Conservation (phyloP, 2,113 vertebrate genomes). For the Cryptomyrus ogoouensis region DNA sequence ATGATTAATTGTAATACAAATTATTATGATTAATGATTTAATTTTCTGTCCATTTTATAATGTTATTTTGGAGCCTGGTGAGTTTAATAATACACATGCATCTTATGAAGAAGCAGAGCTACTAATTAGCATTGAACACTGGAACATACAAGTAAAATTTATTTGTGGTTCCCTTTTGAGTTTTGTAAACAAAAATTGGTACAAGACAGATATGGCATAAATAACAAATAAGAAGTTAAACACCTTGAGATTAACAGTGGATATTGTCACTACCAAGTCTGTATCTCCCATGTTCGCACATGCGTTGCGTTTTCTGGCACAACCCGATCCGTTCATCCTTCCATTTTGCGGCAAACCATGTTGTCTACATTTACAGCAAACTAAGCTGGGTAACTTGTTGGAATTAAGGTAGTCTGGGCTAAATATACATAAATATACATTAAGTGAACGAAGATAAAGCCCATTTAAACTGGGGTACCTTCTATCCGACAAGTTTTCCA, state of each 20-base stretch:
- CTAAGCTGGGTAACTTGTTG: neutral
- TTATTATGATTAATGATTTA: neutral
- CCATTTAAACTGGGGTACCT: neutral
- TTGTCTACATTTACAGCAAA: neutral
- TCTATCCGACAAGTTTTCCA: neutral
- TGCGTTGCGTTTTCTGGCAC: neutral
- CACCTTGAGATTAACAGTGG: neutral
- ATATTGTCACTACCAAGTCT: neutral
- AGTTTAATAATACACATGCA: neutral
- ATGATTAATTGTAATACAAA: neutral
- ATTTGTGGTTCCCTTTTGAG: neutral
- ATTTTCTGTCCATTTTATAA: neutral
- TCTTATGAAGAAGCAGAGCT: neutral
- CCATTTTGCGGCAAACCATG: neutral
- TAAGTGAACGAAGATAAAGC: neutral
- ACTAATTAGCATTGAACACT: neutral
- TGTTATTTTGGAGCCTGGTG: neutral
- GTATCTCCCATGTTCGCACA: neutral
- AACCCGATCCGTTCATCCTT: neutral
- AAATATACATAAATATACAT: neutral
- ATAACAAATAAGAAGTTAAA: neutral
- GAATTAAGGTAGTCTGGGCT: neutral
- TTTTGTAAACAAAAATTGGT: neutral
- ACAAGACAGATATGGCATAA: neutral
- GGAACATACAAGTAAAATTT: neutral